phyloP scores from a whole-genome alignment of 2,797 vertebrate genomes.

The Salarias fasciatus region DNA sequence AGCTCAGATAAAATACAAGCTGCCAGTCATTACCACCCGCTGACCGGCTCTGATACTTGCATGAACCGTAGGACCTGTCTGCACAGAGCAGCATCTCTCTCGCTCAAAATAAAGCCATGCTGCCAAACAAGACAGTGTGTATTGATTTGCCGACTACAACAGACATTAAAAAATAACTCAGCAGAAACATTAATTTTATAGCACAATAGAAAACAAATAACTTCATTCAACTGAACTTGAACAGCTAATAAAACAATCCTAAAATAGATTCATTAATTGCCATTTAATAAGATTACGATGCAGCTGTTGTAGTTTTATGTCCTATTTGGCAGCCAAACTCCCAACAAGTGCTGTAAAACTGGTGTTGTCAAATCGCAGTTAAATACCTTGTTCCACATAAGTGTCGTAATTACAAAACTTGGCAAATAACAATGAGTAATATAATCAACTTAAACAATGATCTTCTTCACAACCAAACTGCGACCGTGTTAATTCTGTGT shows the following conservation, averaged over 20 bases:
- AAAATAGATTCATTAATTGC: slow-evolving; percentile 17
- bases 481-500: too few relatives aligned
- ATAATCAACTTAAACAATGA: too few relatives aligned
- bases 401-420: neutral
- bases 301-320: neutral
- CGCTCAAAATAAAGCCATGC: slow-evolving; percentile 5
- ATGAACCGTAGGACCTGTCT: slow-evolving; percentile 33
- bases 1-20: slow-evolving; percentile 48
- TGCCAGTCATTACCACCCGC: slow-evolving; percentile 57
- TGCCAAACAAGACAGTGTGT: slow-evolving; percentile 7
- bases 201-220: slow-evolving; percentile 24
- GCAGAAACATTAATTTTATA: slow-evolving; percentile 26
- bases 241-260: neutral
- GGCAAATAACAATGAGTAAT: neutral
- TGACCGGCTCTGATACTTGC: slow-evolving; percentile 38
- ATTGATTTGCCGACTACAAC: slow-evolving; percentile 15
- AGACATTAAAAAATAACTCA: slow-evolving; percentile 25
- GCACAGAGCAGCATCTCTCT: neutral
- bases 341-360: neutral
- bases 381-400: too few relatives aligned
- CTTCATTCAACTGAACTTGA: neutral
- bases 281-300: neutral
- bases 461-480: too few relatives aligned
- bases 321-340: neutral
- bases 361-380: too few relatives aligned